These are phyloP conservation scores for Cataglyphis hispanica DNA, from an alignment of 1,140 invertebrate species.

Conservation along the genomic window DNA sequence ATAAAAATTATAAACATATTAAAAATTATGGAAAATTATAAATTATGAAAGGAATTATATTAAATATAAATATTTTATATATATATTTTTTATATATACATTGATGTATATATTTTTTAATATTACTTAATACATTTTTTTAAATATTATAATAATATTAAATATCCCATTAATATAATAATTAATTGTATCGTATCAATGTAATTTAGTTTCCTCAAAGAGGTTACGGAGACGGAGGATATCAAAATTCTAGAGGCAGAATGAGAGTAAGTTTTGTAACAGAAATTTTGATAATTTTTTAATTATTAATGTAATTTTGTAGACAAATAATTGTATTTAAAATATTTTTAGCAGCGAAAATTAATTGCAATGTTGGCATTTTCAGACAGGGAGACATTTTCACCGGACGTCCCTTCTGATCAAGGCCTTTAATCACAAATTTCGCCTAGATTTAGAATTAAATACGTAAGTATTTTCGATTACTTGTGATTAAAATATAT, in stretches of 20 bases:
- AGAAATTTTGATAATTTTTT: not conserved
- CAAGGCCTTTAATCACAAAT: slow-evolving; percentile 98
- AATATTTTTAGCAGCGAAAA: not conserved
- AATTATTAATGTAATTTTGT: slow-evolving; percentile 18
- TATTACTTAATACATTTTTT: not conserved
- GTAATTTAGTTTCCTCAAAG: slow-evolving; percentile 85
- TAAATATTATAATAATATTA: not conserved
- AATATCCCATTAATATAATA: not conserved
- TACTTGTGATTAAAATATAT: not conserved
- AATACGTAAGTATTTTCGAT: slow-evolving; percentile 93
- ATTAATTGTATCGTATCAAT: not conserved
- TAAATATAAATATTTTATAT: too few relatives aligned
- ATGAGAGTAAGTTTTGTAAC: slow-evolving; percentile 84
- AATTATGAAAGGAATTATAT: not conserved
- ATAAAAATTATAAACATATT: not conserved
- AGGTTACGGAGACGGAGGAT: slow-evolving; percentile 84
- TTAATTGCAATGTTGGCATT: slow-evolving; percentile 80
- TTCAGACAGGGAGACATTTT: slow-evolving; percentile 96
- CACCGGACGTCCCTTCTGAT: slow-evolving; percentile 97
- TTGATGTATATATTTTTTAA: not conserved
- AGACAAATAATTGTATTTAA: slow-evolving; percentile 16
- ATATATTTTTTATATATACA: not conserved
- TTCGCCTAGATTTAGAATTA: slow-evolving; percentile 97
- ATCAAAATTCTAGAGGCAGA: slow-evolving; percentile 84
- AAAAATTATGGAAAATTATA: not conserved